Evolutionary conservation across 92 coral and sea anemone genomes (phyloP).

Genomic region (Palythoa grandis): DNA sequence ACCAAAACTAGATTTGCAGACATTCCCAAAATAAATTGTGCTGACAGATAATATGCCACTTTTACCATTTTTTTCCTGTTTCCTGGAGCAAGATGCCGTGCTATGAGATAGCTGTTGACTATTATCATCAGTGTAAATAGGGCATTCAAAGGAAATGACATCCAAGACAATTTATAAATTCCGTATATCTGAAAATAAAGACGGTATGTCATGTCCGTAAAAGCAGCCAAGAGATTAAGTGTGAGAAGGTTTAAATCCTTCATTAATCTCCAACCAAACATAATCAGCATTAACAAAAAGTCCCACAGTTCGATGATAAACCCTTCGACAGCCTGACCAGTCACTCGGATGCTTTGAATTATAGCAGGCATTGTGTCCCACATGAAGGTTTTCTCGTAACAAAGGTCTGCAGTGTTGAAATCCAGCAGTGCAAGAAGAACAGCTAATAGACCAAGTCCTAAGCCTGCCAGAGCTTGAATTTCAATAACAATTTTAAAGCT

Average conservation of each 20-base stretch:
- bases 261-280: slow-evolving; percentile 55
- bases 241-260: slow-evolving; percentile 69
- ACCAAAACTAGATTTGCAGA: slow-evolving; percentile 50
- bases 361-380: slow-evolving; percentile 55
- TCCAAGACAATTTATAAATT: slow-evolving; percentile 60
- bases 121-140: slow-evolving; percentile 49
- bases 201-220: slow-evolving; percentile 61
- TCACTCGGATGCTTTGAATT: slow-evolving; percentile 66
- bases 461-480: slow-evolving; percentile 63
- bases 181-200: slow-evolving; percentile 61
- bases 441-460: slow-evolving; percentile 48
- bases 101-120: slow-evolving; percentile 56
- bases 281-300: slow-evolving; percentile 49
- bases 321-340: slow-evolving; percentile 56
- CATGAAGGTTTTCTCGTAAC: slow-evolving; percentile 53
- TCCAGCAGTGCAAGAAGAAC: slow-evolving; percentile 61
- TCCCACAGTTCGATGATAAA: slow-evolving; percentile 69
- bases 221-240: slow-evolving; percentile 64
- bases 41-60: slow-evolving; percentile 40
- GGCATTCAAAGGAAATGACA: slow-evolving; percentile 57
- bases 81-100: slow-evolving; percentile 30
- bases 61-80: slow-evolving; percentile 13
- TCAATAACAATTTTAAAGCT: slow-evolving; percentile 45
- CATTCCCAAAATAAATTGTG: slow-evolving; percentile 63
- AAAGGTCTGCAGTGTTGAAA: slow-evolving; percentile 73